Base-by-base conservation (phyloP, 92 coral and sea anemone genomes). In the Porites evermanni region DNA sequence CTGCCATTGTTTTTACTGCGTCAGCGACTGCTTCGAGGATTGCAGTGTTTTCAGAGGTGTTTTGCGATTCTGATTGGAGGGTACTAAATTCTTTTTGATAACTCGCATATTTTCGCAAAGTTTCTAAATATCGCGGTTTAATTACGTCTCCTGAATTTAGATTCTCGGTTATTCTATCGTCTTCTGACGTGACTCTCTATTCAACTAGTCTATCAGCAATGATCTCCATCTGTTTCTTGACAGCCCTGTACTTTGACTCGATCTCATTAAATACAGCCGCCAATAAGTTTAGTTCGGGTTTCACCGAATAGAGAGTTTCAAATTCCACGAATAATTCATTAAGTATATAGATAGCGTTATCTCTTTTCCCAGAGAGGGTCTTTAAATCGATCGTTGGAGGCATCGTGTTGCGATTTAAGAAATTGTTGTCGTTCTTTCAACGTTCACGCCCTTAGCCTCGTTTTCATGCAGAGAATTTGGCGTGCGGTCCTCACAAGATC, bases 1-100 rank as follows among this genome's bases (percentile, higher is more conserved):
- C 86, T 8, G 89, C 92, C 89, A 91, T 84, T 44, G 53, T 79
- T 51, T 64, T 78, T 5, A 87, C 88, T 9, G 89, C 91, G n/a
- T 20, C 79, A 23, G 24, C 24, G 85, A 91, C 85, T 12, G 81
- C 87, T 64, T 58, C 89, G 26, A 85, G 64, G 6, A 75, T 81
- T 59, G 56, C 75, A 61, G 91, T 12, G n/a, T 56, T 81, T 12
- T 91, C 85, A 38, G 80, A 8, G 74, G 78, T 44, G 56, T 65
- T 80, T 74, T 65, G 86, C 68, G 29, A 26, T 26, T 1, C 29
- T 26, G 65, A 52, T 67, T 67, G 73, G 20, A 26, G 63, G 7
- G 60, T 7, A 6, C 17, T 79, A 14, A 12, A 26, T 26, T 82
- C 83, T 81, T 79, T 89, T 79, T 89, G 70, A 47, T 11, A 74